A percentile compares a stretch with the other conserved stretches of the same genome.
phyloP scores from a whole-genome alignment of 2,888 invertebrate species.

The Caenorhabditis drosophilae region DNA sequence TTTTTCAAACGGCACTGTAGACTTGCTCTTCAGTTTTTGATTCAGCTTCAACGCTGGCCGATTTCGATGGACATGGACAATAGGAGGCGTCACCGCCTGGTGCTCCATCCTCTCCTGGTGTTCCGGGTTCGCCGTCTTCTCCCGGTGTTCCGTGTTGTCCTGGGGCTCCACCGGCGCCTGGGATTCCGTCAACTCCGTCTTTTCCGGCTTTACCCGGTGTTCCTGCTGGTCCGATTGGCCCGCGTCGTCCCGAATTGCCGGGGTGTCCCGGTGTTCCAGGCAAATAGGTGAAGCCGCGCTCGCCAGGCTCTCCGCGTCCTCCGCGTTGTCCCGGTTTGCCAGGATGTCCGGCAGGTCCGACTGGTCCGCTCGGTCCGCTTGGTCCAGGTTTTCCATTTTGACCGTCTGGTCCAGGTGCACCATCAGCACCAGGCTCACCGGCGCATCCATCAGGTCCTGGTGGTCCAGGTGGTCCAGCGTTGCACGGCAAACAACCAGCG shows the following conservation, averaged over 20 bases:
- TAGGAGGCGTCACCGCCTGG: constrained; percentile 39
- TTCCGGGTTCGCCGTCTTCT: constrained; percentile 36
- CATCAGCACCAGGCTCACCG: constrained; percentile 28
- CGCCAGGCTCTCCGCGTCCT: constrained; percentile 37
- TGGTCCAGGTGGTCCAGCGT: constrained; percentile 37
- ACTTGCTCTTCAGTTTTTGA: constrained; percentile 26
- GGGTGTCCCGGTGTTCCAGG: constrained; percentile 36
- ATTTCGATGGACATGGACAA: constrained; percentile 36
- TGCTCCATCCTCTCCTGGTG: constrained; percentile 34
- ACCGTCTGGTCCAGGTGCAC: constrained; percentile 21
- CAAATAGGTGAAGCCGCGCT: constrained; percentile 15
- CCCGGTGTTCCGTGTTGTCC: constrained; percentile 39
- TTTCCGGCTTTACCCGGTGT: constrained; percentile 29
- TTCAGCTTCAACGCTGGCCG: constrained; percentile 20
- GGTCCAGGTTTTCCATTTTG: constrained; percentile 17
- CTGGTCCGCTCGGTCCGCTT: constrained; percentile 22
- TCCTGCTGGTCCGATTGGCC: constrained; percentile 36
- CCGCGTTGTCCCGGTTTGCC: constrained; percentile 32
- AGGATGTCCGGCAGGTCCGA: constrained; percentile 23
- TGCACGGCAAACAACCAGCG: constrained; percentile 25
- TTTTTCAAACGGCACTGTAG: constrained; percentile 27
- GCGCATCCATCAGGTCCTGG: constrained; percentile 37
- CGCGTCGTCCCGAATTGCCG: constrained; percentile 33
- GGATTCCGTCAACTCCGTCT: constrained; percentile 34
- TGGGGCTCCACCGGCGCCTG: constrained; percentile 40